Percentiles rank a stretch among this genome's conserved stretches.
These are phyloP conservation scores for Myiagra hebetior DNA, from an alignment of 2,113 vertebrate species.

Conservation along the genomic window DNA sequence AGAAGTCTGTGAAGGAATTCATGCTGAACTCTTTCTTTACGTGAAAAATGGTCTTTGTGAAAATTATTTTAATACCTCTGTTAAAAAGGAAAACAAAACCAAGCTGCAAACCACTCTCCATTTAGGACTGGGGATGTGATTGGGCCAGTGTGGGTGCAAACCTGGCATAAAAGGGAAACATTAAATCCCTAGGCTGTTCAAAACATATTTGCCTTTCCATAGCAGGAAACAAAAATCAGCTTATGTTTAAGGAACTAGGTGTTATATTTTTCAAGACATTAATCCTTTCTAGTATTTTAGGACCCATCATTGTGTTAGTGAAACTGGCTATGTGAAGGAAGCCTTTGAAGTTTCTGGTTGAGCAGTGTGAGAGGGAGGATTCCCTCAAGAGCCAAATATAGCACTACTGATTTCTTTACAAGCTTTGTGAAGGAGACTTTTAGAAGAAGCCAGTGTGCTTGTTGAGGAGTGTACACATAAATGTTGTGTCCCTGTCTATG, in stretches of 20 bases:
- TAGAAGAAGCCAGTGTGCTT: neutral
- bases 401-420: neutral
- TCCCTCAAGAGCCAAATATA: neutral
- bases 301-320: neutral
- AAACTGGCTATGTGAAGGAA: neutral
- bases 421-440: neutral
- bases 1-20: neutral
- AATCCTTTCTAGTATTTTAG: neutral
- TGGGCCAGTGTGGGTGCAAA: neutral
- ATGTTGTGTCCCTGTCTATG: neutral
- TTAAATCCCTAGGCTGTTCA: neutral
- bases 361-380: neutral
- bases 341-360: neutral
- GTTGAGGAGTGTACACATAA: rapidly evolving
- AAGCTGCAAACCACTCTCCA: neutral
- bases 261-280: neutral
- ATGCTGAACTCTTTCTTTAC: neutral
- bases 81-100: neutral
- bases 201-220: neutral
- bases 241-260: neutral
- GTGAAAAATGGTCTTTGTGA: neutral
- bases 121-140: neutral
- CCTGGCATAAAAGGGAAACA: neutral
- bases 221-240: neutral
- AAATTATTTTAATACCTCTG: neutral